Base-by-base conservation (phyloP, 2,797 vertebrate species). In the Falco naumanni region DNA sequence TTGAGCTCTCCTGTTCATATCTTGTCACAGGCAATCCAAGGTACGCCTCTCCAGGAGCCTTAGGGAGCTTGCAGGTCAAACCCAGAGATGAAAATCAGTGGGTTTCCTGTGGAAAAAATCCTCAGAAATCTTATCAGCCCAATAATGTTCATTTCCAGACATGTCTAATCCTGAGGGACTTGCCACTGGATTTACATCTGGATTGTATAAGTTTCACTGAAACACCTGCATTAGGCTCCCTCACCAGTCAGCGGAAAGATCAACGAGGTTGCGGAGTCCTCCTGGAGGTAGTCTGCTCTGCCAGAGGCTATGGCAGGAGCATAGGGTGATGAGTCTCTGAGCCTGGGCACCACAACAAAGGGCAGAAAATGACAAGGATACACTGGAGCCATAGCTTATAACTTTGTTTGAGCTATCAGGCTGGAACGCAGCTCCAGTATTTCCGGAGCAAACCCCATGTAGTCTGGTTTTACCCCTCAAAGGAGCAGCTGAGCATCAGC, bases 111-210 rank as follows among this genome's bases (percentile, higher is more conserved):
- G 95, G 95, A 97, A 96, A 97, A 96, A 97, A 75, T 84, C 71
- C 84, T 93, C 84, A 88, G 90, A 95, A 95, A 95, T 96, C 96
- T 96, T 96, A 94, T 97, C 96, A 93, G 96, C 34, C 89, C 93
- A 93, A 93, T 96, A 96, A 93, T 54, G 71, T 83, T 97, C 81
- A 82, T 95, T 96, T 97, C 96, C 96, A 97, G 96, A 96, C 96
- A 95, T 91, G 95, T 90, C 94, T 96, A 81, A 96, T 96, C 96
- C 93, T 69, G 79, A 94, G 91, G 93, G 96, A 95, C 91, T 91
- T 94, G 96, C 96, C 96, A 96, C 95, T 96, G 96, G 79, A 93
- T 96, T 95, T 97, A 93, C 96, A 96, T 97, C 96, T 97, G 96
- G 96, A 94, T 96, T 72, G 87, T 95, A 84, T 97, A 96, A 96